phyloP scores from a whole-genome alignment of 2,113 vertebrate genomes.

The Pterocles orientalis region DNA sequence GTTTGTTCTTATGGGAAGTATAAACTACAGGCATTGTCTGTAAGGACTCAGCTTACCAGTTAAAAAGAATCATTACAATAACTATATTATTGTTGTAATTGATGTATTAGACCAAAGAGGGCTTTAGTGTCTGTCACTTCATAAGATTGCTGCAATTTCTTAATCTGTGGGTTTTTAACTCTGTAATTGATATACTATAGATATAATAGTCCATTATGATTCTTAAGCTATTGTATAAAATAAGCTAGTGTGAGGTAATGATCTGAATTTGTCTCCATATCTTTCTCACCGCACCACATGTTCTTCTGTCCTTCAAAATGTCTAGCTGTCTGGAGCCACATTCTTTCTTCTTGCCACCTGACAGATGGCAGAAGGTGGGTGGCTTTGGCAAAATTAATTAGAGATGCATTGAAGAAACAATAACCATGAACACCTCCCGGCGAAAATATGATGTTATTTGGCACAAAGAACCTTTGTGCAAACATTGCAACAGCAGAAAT shows the following conservation, averaged over 20 bases:
- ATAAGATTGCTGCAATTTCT: not conserved
- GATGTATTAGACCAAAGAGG: not conserved
- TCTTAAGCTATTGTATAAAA: not conserved
- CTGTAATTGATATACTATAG: not conserved
- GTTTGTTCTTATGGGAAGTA: not conserved
- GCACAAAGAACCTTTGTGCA: not conserved
- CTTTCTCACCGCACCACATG: not conserved
- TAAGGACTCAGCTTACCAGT: not conserved
- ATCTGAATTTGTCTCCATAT: not conserved
- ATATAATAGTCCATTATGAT: conserved; percentile 4
- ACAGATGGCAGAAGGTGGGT: not conserved
- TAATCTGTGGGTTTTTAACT: conserved; percentile 16
- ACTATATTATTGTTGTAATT: not conserved
- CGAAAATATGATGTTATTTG: not conserved
- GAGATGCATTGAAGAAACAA: not conserved
- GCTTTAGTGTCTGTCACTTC: not conserved
- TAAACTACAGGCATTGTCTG: conserved; percentile 1
- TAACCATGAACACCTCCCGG: not conserved
- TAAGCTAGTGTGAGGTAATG: not conserved
- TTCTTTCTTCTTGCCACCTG: not conserved
- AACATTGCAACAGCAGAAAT: not conserved
- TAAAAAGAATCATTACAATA: not conserved
- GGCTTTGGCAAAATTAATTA: conserved; percentile 35
- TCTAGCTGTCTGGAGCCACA: not conserved
- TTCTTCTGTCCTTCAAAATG: not conserved